These are phyloP conservation scores for Carassius carassius DNA, from an alignment of 2,113 vertebrate genomes.

Conservation along the genomic window DNA sequence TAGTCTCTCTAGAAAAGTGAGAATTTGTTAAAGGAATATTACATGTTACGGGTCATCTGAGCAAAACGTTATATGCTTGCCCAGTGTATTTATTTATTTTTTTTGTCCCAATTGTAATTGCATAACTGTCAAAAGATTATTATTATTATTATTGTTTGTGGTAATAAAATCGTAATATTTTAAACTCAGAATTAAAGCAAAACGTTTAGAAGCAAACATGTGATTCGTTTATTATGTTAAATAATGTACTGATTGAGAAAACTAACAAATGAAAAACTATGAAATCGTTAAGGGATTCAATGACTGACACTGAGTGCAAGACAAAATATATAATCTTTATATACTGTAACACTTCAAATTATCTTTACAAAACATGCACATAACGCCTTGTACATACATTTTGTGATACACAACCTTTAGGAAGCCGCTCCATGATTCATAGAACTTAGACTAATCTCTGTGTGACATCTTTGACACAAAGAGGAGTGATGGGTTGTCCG, in stretches of 20 bases:
- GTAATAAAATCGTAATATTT: neutral
- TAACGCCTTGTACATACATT: neutral
- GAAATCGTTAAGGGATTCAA: neutral
- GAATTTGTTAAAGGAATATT: neutral
- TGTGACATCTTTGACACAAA: constrained; percentile 13
- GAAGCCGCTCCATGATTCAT: constrained; percentile 14
- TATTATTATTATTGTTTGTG: neutral
- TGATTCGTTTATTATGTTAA: neutral
- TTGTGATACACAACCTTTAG: neutral
- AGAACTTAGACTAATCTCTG: neutral
- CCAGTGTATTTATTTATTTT: too few species aligned
- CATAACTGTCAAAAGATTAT: neutral
- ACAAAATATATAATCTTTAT: neutral
- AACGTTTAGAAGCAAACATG: neutral
- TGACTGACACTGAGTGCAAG: too few species aligned
- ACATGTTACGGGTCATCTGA: too few species aligned
- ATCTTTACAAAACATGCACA: neutral
- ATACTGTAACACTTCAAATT: neutral
- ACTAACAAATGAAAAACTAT: neutral
- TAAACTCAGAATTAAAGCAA: neutral
- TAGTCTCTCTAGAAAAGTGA: too few species aligned
- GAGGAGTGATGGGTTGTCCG: constrained; percentile 34
- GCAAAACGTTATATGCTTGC: too few species aligned
- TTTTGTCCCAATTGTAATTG: neutral
- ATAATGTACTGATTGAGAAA: neutral